A percentile compares a stretch with the other conserved stretches of the same genome.
Conservation (phyloP, 2,888 invertebrate genomes). For the Hypercompe scribonia region DNA sequence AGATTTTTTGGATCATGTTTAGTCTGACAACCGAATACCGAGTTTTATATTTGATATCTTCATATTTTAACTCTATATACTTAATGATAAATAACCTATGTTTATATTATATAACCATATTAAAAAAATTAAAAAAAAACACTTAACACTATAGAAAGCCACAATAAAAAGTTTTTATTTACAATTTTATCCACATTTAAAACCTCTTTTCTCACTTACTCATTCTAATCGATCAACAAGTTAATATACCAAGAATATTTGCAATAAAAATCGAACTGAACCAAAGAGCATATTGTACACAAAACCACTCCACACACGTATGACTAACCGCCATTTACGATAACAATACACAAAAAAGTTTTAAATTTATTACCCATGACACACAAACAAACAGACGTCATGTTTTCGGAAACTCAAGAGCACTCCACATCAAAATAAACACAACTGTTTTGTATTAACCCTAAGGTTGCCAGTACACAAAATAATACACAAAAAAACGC, state of each 20-base stretch:
- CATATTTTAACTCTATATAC: too few relatives aligned
- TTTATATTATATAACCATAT: too few relatives aligned
- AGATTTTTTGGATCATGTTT: not conserved
- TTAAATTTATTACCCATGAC: constrained; percentile 67
- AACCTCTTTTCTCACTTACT: not conserved
- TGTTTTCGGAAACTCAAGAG: constrained; percentile 70
- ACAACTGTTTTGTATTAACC: constrained; percentile 54
- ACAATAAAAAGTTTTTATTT: not conserved
- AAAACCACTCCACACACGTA: constrained; percentile 15
- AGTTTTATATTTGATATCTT: too few relatives aligned
- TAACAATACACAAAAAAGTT: constrained; percentile 40
- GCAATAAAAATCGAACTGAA: constrained; percentile 1
- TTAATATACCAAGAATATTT: not conserved
- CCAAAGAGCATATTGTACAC: constrained; percentile 13
- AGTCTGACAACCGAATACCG: not conserved
- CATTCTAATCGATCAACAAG: not conserved
- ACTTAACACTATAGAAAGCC: not conserved
- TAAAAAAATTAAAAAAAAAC: not conserved
- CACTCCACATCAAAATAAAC: constrained; percentile 79
- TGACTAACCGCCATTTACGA: constrained; percentile 37
- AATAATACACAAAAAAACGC: constrained; percentile 47
- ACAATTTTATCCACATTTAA: not conserved
- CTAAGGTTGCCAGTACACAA: constrained; percentile 42
- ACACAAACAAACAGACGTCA: constrained; percentile 69
- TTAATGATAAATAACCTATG: too few relatives aligned